These are phyloP conservation scores for Microchrysa polita DNA, from an alignment of 2,888 invertebrate genomes.

Conservation along the genomic window DNA sequence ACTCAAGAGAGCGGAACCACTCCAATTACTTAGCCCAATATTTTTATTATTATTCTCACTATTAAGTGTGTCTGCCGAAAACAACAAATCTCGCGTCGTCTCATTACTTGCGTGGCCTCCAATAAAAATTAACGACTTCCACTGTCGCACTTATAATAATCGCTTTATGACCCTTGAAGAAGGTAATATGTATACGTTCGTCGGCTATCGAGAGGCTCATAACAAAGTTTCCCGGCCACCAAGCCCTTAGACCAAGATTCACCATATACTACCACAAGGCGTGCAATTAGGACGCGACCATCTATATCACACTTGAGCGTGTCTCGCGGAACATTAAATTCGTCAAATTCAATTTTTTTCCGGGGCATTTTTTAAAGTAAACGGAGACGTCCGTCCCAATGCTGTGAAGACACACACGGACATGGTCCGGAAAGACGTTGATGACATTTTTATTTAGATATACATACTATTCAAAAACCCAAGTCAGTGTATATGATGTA, in stretches of 20 bases:
- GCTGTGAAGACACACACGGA: no score
- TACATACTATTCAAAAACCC: no score
- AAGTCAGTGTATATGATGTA: no score
- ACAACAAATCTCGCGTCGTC: not conserved
- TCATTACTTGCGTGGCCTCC: conserved; percentile 3
- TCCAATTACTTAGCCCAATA: not conserved
- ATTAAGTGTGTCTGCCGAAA: conserved; percentile 26
- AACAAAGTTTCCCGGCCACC: not conserved
- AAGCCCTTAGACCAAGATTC: not conserved
- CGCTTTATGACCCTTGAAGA: conserved; percentile 6
- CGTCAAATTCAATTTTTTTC: no score
- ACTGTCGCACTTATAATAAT: conserved; percentile 27
- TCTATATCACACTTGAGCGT: no score
- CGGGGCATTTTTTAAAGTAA: no score
- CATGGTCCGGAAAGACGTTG: no score
- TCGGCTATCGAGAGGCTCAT: not conserved
- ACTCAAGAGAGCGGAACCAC: not conserved
- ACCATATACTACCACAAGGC: not conserved
- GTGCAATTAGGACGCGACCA: no score
- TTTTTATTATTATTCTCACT: no score
- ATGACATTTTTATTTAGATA: no score
- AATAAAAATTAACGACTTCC: conserved; percentile 28
- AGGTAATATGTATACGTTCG: not conserved
- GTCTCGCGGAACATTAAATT: no score
- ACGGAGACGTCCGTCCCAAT: no score